Conservation (phyloP, 2,888 invertebrate genomes). For the Noctua fimbriata region DNA sequence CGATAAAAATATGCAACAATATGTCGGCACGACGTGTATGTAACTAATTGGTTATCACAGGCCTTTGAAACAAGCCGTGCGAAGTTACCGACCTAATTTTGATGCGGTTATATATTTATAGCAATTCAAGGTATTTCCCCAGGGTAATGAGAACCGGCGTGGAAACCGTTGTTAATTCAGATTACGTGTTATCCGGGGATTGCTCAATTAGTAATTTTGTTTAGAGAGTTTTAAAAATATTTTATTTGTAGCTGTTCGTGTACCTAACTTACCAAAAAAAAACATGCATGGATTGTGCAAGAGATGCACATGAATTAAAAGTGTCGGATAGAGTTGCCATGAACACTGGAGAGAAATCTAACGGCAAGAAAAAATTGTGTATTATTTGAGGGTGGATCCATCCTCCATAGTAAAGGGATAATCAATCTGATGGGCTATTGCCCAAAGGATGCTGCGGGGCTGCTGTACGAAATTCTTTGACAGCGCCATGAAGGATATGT, state of each 20-base stretch:
- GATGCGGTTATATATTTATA: slow-evolving; percentile 65
- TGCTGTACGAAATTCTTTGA: too few relatives aligned
- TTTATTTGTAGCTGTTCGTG: neutral
- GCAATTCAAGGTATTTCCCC: slow-evolving; percentile 55
- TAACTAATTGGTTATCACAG: slow-evolving; percentile 64
- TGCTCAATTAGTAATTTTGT: slow-evolving; percentile 9
- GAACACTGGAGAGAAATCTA: too few relatives aligned
- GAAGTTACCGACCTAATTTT: slow-evolving; percentile 55
- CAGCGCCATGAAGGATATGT: too few relatives aligned
- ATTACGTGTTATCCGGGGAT: slow-evolving; percentile 34
- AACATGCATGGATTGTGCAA: neutral
- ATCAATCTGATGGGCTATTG: too few relatives aligned
- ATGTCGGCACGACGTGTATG: neutral
- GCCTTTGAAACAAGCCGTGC: slow-evolving; percentile 53
- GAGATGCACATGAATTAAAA: too few relatives aligned
- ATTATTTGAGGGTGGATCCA: too few relatives aligned
- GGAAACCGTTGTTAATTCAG: slow-evolving; percentile 38
- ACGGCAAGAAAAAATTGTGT: too few relatives aligned
- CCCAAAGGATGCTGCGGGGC: too few relatives aligned
- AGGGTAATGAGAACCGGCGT: slow-evolving; percentile 23
- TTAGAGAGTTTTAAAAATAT: too few relatives aligned
- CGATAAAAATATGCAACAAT: neutral
- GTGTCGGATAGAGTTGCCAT: too few relatives aligned
- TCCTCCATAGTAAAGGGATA: too few relatives aligned
- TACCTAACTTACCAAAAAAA: neutral